Base-by-base conservation (phyloP, 2,797 vertebrate species). In the Lophius americanus region DNA sequence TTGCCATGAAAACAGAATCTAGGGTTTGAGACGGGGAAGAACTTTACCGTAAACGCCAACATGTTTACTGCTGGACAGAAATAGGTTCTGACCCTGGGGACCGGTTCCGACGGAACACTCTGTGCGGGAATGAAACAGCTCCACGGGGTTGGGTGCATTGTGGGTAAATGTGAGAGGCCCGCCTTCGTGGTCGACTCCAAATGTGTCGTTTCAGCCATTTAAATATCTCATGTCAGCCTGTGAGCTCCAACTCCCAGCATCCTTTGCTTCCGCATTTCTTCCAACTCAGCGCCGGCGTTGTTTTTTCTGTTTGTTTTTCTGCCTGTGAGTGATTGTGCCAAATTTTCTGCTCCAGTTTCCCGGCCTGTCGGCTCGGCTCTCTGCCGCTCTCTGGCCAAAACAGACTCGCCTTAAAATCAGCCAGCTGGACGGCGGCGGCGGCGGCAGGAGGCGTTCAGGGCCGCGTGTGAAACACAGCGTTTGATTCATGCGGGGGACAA, bases 271-370 rank as follows among this genome's bases (percentile, higher is more conserved):
- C 50, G 23, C 52, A 13, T 54, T 52, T 44, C 67, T 65, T 71
- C 73, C 66, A 57, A 48, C 66, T 74, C 58, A 64, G 53, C 10
- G 38, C 36, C 14, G 3, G 59, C 13, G 12, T 35, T 9, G 43
- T n/a, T 50, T 13, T 36, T 8, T 67, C 41, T 13, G 23, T 55
- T 4, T 55, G 13, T 55, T 33, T 64, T 41, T 54, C 11, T 65
- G 6, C 69, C 63, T 65, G 64, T 76, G 79, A 87, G 79, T 71
- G 85, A 86, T 83, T 81, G 83, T 88, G 89, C 81, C 88, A 92
- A 53, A 92, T 92, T 92, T 93, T 92, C 90, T 92, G 91, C 92
- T 93, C 92, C 84, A 93, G 86, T 93, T 93, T 88, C 70, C 73
- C 75, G 60, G 74, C 60, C 76, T 61, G 69, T 78, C 72, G 56